phyloP scores from a whole-genome alignment of 1,140 invertebrate genomes.

The Branchinecta lynchi region DNA sequence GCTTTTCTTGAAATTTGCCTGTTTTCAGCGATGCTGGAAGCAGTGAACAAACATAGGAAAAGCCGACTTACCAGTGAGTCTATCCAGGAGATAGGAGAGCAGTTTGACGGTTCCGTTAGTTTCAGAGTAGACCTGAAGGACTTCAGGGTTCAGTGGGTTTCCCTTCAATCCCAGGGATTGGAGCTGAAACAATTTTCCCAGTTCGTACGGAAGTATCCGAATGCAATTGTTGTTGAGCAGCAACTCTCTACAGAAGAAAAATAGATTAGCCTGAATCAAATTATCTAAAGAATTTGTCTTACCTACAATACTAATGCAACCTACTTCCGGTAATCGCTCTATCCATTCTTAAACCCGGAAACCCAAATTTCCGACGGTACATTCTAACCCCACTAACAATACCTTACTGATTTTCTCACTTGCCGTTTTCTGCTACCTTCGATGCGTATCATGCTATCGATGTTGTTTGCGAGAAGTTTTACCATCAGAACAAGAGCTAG shows the following conservation, averaged over 20 bases:
- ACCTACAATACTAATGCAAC: background rate
- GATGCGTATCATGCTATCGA: no score
- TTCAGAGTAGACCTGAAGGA: slow-evolving; percentile 77
- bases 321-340: no score
- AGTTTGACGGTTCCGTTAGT: slow-evolving; percentile 84
- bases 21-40: no score
- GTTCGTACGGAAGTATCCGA: slow-evolving; percentile 80
- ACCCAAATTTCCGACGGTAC: no score
- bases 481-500: no score
- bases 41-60: no score
- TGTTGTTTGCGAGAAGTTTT: no score
- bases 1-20: no score
- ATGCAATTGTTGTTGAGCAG: slow-evolving; percentile 86
- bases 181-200: slow-evolving; percentile 94
- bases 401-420: no score
- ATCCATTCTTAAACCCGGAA: no score
- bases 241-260: slow-evolving; percentile 57
- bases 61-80: slow-evolving; percentile 62
- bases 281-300: background rate
- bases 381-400: no score
- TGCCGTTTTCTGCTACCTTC: no score
- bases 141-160: slow-evolving; percentile 85
- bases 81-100: slow-evolving; percentile 81
- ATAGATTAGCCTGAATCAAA: background rate
- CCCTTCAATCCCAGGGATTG: slow-evolving; percentile 74